A percentile compares a stretch with the other conserved stretches of the same genome.
These are phyloP conservation scores for Eupristina koningsbergeri DNA, from an alignment of 1,140 invertebrate species.

Conservation along the genomic window DNA sequence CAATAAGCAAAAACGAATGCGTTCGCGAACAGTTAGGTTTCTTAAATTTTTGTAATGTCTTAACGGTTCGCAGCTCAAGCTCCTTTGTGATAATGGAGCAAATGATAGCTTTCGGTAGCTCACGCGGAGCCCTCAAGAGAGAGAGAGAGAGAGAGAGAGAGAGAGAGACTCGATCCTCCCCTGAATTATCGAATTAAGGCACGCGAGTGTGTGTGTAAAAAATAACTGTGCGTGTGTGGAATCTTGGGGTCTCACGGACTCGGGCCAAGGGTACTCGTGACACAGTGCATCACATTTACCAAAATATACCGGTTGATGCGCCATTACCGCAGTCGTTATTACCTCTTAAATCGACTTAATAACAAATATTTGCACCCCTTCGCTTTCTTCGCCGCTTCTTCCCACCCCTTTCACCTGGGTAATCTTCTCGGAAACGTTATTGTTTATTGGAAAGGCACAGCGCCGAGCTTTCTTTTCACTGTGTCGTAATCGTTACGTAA, in stretches of 20 bases:
- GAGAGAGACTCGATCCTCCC: not conserved
- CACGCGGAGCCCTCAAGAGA: not conserved
- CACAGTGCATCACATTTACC: not conserved
- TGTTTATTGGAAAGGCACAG: not conserved
- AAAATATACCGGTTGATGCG: not conserved
- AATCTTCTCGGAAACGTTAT: not conserved
- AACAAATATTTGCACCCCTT: constrained; percentile 21
- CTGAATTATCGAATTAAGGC: not conserved
- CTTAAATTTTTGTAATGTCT: not conserved
- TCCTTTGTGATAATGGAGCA: not conserved
- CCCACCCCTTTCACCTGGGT: not conserved
- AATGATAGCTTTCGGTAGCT: not conserved
- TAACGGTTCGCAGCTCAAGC: not conserved
- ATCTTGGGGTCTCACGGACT: not conserved
- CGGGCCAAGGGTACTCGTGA: not conserved
- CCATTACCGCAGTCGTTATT: not conserved
- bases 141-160: too few species aligned
- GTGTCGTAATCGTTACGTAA: constrained; percentile 36
- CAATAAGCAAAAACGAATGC: not conserved
- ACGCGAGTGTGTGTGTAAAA: too few species aligned
- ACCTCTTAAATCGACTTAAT: not conserved
- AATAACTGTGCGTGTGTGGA: too few species aligned
- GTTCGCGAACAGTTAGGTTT: not conserved
- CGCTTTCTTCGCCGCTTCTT: not conserved
- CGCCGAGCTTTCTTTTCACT: constrained; percentile 40